Evolutionary conservation across 2,113 vertebrate genomes (phyloP), one percentile per base, ranked within the genome.

Genomic region (Oxygymnocypris stewartii): DNA sequence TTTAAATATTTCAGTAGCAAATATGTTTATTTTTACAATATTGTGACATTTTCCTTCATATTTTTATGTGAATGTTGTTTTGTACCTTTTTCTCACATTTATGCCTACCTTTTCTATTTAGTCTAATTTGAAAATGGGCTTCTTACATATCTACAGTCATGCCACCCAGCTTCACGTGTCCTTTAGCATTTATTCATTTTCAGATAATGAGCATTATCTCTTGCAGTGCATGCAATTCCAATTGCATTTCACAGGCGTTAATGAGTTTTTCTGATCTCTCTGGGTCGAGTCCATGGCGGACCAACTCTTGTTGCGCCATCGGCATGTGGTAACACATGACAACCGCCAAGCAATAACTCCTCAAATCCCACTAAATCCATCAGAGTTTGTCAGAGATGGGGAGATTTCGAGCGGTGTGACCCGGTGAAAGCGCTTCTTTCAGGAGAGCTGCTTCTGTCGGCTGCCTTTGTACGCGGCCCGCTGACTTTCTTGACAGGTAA

Each of bases 151-250:
- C 9, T 61, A 9, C 57, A n/a, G 57, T 61, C 57, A n/a, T 61
- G 8, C 57, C 57, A 61, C 3, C 74, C 83, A 42, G 61, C 83
- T 73, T 61, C 35, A 44, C 18, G 35, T 73, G 35, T 42, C n/a
- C 73, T 59, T 23, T 80, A 49, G 11, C 59, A 65, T 61, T 61
- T 85, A n/a, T 71, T 47, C 25, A 20, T 61, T 69, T 74, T 75
- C 81, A 37, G 61, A 54, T 84, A 76, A 85, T 71, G 44, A 77
- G 85, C 31, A 35, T 85, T 65, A 69, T 59, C 59, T 81, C 61
- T 65, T 11, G 51, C 73, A 31, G 59, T 47, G 40, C 31, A 37
- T 61, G 42, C 13, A 37, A 61, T 44, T 44, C 10, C 11, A 47
- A 44, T 31, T 6, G 79, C 54, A 63, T 80, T 61, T 80, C 54